Percentiles rank a stretch among this genome's conserved stretches.
Conservation (phyloP, 2,888 invertebrate genomes). For the Coelinius sp. region DNA sequence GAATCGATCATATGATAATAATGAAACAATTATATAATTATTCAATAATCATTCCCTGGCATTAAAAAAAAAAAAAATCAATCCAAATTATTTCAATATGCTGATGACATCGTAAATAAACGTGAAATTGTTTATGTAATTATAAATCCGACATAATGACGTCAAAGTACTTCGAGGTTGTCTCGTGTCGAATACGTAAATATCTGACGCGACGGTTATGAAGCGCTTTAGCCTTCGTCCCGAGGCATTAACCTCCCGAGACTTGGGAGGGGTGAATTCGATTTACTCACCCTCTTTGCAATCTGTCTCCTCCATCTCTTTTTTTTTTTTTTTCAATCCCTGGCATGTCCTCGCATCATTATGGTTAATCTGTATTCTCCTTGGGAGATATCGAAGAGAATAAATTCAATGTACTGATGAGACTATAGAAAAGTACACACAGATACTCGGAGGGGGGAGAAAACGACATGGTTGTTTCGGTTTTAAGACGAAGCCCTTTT, state of each 20-base stretch:
- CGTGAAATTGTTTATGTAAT: neutral
- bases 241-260: constrained; percentile 27
- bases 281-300: neutral
- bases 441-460: neutral
- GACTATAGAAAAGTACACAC: constrained; percentile 1
- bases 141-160: neutral
- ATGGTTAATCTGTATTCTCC: constrained; percentile 22
- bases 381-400: constrained; percentile 4
- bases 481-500: constrained; percentile 64
- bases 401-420: neutral
- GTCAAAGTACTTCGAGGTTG: neutral
- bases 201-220: constrained; percentile 27
- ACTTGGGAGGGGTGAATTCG: neutral
- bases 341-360: constrained; percentile 18
- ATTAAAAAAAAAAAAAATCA: too few species aligned
- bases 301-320: neutral
- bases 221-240: constrained; percentile 25
- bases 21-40: too few species aligned
- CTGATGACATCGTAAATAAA: neutral
- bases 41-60: neutral
- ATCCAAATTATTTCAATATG: neutral
- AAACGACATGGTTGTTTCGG: constrained; percentile 51
- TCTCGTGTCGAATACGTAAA: neutral
- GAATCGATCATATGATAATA: too few species aligned
- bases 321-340: constrained; percentile 15